Evolutionary conservation across 2,113 vertebrate species (phyloP), one percentile per base, ranked within the genome.

Genomic region (Anseranas semipalmata): DNA sequence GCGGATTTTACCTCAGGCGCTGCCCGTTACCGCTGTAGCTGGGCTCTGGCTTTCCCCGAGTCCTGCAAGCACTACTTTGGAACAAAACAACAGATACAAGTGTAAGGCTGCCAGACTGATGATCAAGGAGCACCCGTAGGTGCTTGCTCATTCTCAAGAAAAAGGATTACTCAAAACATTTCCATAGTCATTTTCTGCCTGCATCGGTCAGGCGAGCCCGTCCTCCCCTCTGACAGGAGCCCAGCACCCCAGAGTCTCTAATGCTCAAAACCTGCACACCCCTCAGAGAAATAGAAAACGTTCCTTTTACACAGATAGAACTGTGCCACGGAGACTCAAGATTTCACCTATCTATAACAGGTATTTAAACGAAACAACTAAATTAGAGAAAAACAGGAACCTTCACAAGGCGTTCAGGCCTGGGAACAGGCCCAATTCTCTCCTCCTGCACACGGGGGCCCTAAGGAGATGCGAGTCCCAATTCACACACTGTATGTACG

Each of bases 201-300:
- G 28, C 1, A 18, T 3, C 33, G 24, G 25, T 48, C 71, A 43
- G 39, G 25, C 0, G 0, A 74, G 72, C 33, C 53, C 48, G 37
- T 27, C 48, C 52, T 12, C 60, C 46, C 33, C 33, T 46, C 9
- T 28, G 55, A 37, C 32, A 53, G 60, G 0, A 67, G 35, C 46
- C 39, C 11, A 55, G 58, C 45, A 71, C 7, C 32, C 32, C 67
- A 32, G 30, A 35, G 77, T 10, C 62, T 52, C 62, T 7, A 2
- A 15, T 5, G 17, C 18, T 52, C 32, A 71, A 84, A 39, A 65
- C 14, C 32, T 13, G 7, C 48, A 12, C 37, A 32, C n/a, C 39
- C 32, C 35, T 15, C 53, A 75, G 35, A 52, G 56, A 72, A 67
- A 45, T 30, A 48, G 0, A 22, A 48, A 79, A 48, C 4, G 35